Conservation (phyloP, 2,113 vertebrate genomes). For the Microcebus tavaratra region DNA sequence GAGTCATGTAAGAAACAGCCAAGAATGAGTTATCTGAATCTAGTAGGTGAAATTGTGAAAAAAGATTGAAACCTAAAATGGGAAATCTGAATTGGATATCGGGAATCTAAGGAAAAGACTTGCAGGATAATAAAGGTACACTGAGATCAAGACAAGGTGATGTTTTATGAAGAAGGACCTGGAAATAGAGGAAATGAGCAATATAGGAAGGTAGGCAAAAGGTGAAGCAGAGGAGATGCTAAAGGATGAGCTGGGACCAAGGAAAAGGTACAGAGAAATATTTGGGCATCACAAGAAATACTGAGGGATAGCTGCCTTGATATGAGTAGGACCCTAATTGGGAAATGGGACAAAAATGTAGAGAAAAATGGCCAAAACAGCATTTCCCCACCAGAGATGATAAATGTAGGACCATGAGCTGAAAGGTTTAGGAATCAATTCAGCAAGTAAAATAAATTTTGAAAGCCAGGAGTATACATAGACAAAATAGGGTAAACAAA, state of each 20-base stretch:
- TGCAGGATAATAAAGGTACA: not conserved
- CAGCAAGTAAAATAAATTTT: not conserved
- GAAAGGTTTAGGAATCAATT: not conserved
- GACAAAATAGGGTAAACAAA: not conserved
- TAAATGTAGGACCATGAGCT: not conserved
- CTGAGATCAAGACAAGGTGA: not conserved
- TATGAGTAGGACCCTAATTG: not conserved
- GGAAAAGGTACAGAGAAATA: not conserved
- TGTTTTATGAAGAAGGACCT: not conserved
- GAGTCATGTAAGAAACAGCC: too few species aligned
- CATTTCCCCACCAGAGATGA: not conserved
- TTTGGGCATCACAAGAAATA: not conserved
- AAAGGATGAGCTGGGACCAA: not conserved
- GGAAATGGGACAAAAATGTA: not conserved
- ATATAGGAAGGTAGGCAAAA: not conserved
- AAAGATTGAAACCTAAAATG: not conserved
- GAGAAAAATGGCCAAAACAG: not conserved
- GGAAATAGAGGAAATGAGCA: not conserved
- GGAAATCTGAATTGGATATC: not conserved
- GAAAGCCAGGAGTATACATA: not conserved
- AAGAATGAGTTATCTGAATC: not conserved
- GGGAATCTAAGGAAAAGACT: not conserved
- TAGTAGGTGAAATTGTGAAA: not conserved
- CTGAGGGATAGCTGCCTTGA: not conserved
- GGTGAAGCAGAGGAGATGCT: not conserved